Conservation (phyloP, 92 coral and sea anemone species). For the Siderastrea siderea region DNA sequence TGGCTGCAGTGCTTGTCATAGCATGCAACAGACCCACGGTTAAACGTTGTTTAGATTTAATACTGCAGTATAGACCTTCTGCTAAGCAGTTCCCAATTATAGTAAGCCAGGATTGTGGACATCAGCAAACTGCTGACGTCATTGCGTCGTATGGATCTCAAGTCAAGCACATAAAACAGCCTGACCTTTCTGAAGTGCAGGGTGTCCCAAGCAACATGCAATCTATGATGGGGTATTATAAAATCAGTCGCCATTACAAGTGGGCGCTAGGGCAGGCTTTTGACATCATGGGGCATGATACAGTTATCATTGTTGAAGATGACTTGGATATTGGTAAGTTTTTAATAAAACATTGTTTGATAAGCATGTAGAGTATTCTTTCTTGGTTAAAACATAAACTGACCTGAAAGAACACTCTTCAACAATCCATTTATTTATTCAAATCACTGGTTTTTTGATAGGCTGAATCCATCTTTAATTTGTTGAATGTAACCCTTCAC, state of each 20-base stretch:
- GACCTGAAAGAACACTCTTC: too few relatives aligned
- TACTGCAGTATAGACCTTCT: slow-evolving; percentile 89
- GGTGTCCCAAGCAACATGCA: slow-evolving; percentile 86
- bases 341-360: background rate
- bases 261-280: slow-evolving; percentile 95
- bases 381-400: too few relatives aligned
- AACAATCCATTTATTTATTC: too few relatives aligned
- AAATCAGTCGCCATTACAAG: slow-evolving; percentile 94
- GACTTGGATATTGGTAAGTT: slow-evolving; percentile 95
- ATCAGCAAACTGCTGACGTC: slow-evolving; percentile 79
- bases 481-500: too few relatives aligned
- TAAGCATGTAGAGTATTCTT: background rate
- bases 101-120: slow-evolving; percentile 98
- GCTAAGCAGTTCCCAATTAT: slow-evolving; percentile 86
- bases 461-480: too few relatives aligned
- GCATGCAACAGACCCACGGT: slow-evolving; percentile 96
- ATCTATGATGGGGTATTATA: slow-evolving; percentile 94
- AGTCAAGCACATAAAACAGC: slow-evolving; percentile 82
- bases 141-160: slow-evolving; percentile 80
- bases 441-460: too few relatives aligned
- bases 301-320: slow-evolving; percentile 94
- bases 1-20: slow-evolving; percentile 83
- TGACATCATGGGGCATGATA: slow-evolving; percentile 83
- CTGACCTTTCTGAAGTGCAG: slow-evolving; percentile 80
- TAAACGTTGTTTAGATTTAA: slow-evolving; percentile 84